Base-by-base conservation (phyloP, 1,140 invertebrate genomes). In the Formica selysi region DNA sequence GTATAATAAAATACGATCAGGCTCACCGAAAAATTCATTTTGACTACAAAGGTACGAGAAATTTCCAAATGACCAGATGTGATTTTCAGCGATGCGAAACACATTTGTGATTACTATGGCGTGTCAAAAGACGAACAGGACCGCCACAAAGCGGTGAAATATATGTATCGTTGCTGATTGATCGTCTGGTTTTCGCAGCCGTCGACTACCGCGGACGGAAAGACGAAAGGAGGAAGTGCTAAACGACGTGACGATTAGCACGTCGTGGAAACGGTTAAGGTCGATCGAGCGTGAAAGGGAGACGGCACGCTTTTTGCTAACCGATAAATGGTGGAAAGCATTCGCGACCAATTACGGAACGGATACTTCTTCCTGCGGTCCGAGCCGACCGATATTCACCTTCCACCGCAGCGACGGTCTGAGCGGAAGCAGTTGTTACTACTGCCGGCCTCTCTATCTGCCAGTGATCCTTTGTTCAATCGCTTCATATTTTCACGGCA, bases 291-390 rank as follows among this genome's bases (percentile, higher is more conserved):
- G 61, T 85, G 81, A 85, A 67, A 85, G 62, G 61, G 61, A 85
- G 81, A 78, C 59, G 61, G 26, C 26, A 16, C 44, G 79, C 68
- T 85, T 85, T 85, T 85, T 85, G 73, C 73, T 65, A 32, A 41
- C 44, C 81, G 44, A 85, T 85, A 85, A 85, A 85, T 78, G 68
- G 74, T 62, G 73, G 61, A 76, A 85, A 85, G 62, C 81, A 78
- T 85, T 78, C 81, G 48, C 81, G 73, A 85, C 81, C 81, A 85
- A 85, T 85, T 85, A 78, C 81, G 73, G 44, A 76, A 76, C 19
- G 73, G 73, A 85, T 85, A 85, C 81, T 64, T 85, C 73, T 85
- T 85, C 32, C 74, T 65, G 62, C 59, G 71, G 73, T 76, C 26
- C 81, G 73, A 6, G 19, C 57, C 81, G 44, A 67, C 22, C 59